Evolutionary conservation across 2,113 vertebrate species (phyloP), one percentile per base, ranked within the genome.

Genomic region (Mustela lutreola): DNA sequence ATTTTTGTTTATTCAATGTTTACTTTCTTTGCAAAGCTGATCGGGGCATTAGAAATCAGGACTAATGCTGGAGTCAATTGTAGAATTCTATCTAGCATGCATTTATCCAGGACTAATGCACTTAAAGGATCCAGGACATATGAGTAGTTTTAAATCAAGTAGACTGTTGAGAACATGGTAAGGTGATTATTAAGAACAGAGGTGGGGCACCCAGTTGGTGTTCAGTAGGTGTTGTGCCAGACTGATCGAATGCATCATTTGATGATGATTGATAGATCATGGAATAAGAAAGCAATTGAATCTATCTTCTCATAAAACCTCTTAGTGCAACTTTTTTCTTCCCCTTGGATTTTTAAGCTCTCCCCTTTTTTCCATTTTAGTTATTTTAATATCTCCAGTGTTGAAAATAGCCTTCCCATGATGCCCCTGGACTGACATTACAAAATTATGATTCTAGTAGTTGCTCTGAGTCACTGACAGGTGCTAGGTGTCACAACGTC

Each of bases 1-100:
- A 53, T 56, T 96, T 88, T 50, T 84, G 33, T 91, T 85, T 84
- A 95, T 76, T 89, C 53, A 65, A 21, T 60, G 26, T 86, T 96
- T 62, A 56, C 19, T 58, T 53, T 79, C 36, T 90, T 83, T 95
- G 45, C 50, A 92, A 95, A 89, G 16, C 14, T 65, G 2, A 48
- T n/a, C 2, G 2, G 16, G 19, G 1, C 42, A 56, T 26, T 63
- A 70, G 56, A 78, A 14, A 71, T 87, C 28, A 75, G 28, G 2
- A 60, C 36, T 82, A 80, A 67, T 79, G 2, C 63, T 28, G 36
- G 22, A 36, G 39, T 78, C 5, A 53, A 12, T 42, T 53, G 4
- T 7, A 87, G 18, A 24, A 33, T 73, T 76, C 14, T 88, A 33
- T 28, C 22, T 67, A 62, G 36, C 5, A 31, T 62, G 1, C 26